phyloP scores from a whole-genome alignment of 2,888 invertebrate genomes.

The Microchrysa polita region DNA sequence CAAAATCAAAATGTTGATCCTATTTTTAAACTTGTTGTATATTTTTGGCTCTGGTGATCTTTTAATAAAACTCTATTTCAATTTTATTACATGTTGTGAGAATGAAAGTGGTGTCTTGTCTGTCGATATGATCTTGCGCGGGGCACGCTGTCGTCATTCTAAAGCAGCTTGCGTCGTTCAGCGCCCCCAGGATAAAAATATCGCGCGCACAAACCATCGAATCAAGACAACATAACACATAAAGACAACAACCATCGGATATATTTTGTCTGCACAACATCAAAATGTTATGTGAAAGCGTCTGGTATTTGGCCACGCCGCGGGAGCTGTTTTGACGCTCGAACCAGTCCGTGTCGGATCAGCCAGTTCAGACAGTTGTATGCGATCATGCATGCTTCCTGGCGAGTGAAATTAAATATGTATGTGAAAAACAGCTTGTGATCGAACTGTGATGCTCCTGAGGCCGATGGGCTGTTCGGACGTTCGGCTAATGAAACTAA shows the following conservation, averaged over 20 bases:
- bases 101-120: too few species aligned
- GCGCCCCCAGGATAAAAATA: conserved; percentile 19
- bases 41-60: conserved; percentile 35
- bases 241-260: neutral
- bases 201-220: neutral
- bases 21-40: conserved; percentile 24
- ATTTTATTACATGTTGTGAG: conserved; percentile 31
- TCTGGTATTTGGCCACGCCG: too few species aligned
- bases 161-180: too few species aligned
- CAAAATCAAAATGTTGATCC: conserved; percentile 10
- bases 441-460: too few species aligned
- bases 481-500: too few species aligned
- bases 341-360: too few species aligned
- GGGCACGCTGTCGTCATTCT: neutral
- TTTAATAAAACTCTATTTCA: conserved; percentile 33
- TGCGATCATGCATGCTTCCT: neutral
- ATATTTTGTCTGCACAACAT: conserved; percentile 20
- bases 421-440: too few species aligned
- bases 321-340: too few species aligned
- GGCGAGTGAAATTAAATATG: too few species aligned
- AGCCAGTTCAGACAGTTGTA: too few species aligned
- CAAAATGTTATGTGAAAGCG: conserved; percentile 13
- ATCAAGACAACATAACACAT: too few species aligned
- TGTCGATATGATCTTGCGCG: neutral
- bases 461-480: too few species aligned